Conservation (phyloP, 2,888 invertebrate species). For the Eustalomyia histrio region DNA sequence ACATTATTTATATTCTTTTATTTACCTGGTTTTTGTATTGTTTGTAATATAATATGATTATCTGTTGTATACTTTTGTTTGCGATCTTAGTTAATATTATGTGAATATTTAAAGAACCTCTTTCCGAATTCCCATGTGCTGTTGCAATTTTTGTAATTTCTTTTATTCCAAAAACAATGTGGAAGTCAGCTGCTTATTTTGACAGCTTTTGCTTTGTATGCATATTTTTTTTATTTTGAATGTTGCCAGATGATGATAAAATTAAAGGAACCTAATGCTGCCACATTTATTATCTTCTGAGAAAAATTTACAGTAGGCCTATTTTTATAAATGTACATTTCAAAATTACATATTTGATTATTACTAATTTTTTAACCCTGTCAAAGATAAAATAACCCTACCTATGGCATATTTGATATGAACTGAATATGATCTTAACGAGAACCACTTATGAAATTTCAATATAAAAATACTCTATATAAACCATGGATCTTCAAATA, state of each 20-base stretch:
- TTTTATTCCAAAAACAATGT: slow-evolving; percentile 55
- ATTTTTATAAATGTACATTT: too few relatives aligned
- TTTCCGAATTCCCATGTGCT: slow-evolving; percentile 51
- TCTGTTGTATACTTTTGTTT: background rate
- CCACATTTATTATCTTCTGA: background rate
- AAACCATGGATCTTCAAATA: too few relatives aligned
- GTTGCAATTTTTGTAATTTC: slow-evolving; percentile 49
- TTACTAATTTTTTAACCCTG: too few relatives aligned
- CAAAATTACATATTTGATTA: too few relatives aligned
- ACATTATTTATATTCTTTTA: background rate
- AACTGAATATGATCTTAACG: too few relatives aligned
- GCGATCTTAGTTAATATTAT: background rate
- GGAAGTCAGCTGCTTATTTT: slow-evolving; percentile 52
- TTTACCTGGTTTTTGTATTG: slow-evolving; percentile 30
- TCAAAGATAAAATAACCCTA: too few relatives aligned
- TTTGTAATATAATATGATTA: background rate
- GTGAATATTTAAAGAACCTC: background rate
- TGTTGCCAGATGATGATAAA: background rate
- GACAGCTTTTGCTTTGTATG: slow-evolving; percentile 22
- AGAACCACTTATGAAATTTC: too few relatives aligned
- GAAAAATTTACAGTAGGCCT: background rate
- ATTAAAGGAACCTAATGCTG: background rate
- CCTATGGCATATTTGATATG: too few relatives aligned
- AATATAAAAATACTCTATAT: too few relatives aligned
- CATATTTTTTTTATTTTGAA: background rate